phyloP scores from a whole-genome alignment of 2,113 vertebrate species.

The Myrmecophaga tridactyla region DNA sequence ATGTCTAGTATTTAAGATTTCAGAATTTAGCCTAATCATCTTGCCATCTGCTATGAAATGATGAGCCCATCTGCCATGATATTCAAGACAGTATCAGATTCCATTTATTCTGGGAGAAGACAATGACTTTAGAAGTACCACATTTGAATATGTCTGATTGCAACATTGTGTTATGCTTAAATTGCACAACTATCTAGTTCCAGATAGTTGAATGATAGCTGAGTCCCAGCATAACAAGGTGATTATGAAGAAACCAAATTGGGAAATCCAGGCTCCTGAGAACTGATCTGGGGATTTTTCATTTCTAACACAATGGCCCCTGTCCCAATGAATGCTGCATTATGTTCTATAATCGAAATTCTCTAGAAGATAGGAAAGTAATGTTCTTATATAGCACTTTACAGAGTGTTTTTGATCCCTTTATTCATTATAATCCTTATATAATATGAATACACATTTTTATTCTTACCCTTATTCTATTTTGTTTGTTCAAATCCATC shows the following conservation, averaged over 20 bases:
- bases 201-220: conserved; percentile 27
- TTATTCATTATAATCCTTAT: not conserved
- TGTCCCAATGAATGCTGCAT: not conserved
- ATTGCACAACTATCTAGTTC: conserved; percentile 25
- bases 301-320: not conserved
- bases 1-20: conserved; percentile 77
- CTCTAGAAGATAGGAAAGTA: not conserved
- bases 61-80: conserved; percentile 75
- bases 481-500: not conserved
- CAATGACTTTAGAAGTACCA: conserved; percentile 68
- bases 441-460: not conserved
- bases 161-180: conserved; percentile 54
- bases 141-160: conserved; percentile 69
- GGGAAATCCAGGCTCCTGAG: not conserved
- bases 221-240: not conserved
- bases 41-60: conserved; percentile 77
- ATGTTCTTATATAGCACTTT: not conserved
- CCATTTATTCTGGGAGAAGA: conserved; percentile 70
- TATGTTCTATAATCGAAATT: not conserved
- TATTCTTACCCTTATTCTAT: not conserved
- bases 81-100: conserved; percentile 75
- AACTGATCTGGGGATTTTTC: not conserved
- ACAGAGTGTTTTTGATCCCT: not conserved
- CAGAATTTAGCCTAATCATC: conserved; percentile 75
- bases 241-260: not conserved